These are phyloP conservation scores for Sus cebifrons DNA, from an alignment of 2,797 vertebrate species.

Conservation along the genomic window DNA sequence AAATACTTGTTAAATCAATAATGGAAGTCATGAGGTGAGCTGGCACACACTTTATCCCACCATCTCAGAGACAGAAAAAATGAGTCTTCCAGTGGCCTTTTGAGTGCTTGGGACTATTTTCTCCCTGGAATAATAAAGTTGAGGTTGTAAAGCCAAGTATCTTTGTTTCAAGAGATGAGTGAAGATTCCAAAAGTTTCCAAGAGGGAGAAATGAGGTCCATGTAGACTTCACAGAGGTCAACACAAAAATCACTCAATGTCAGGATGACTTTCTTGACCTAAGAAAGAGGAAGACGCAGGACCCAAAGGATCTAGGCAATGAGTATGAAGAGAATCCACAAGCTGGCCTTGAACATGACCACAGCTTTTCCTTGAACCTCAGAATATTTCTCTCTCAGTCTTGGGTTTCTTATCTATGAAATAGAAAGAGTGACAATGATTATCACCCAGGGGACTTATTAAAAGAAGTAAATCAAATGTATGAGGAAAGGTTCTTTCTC, in stretches of 20 bases:
- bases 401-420: not conserved
- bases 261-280: not conserved
- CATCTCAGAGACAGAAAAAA: not conserved
- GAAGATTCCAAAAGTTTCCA: not conserved
- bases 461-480: not conserved
- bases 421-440: not conserved
- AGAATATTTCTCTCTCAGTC: not conserved
- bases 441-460: not conserved
- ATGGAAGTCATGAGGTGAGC: not conserved
- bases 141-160: not conserved
- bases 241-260: not conserved
- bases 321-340: not conserved
- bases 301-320: not conserved
- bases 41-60: not conserved
- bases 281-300: not conserved
- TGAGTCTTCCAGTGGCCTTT: not conserved
- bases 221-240: not conserved
- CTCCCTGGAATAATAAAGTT: not conserved
- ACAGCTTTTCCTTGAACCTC: not conserved
- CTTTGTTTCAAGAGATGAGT: not conserved
- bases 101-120: not conserved
- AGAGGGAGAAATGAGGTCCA: not conserved
- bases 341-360: rapidly evolving
- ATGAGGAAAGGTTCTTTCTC: not conserved
- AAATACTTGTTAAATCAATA: not conserved